Evolutionary conservation across 1,140 invertebrate species (phyloP).

Genomic region (Arion vulgaris): DNA sequence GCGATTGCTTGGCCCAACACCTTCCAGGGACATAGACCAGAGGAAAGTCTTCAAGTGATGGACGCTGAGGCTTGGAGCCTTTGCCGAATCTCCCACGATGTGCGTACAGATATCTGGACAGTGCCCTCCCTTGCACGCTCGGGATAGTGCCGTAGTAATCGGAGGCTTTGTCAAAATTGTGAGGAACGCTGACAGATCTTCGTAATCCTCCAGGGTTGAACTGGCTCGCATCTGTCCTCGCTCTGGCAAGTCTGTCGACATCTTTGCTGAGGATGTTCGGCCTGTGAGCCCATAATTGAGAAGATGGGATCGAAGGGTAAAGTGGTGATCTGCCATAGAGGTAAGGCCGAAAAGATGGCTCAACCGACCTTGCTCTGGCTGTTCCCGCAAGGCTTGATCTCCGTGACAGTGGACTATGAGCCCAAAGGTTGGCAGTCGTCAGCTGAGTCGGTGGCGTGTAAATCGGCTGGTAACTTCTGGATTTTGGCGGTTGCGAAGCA

Average conservation of each 20-base stretch:
- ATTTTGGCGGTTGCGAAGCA: not conserved
- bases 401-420: conserved; percentile 10
- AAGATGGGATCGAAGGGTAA: not conserved
- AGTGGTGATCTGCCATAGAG: not conserved
- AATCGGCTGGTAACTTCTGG: not conserved
- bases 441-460: not conserved
- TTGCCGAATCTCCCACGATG: conserved; percentile 24
- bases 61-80: conserved; percentile 11
- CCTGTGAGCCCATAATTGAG: conserved; percentile 21
- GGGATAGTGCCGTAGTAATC: conserved; percentile 26
- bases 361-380: conserved; percentile 29
- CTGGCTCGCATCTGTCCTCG: not conserved
- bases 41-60: conserved; percentile 39
- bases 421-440: conserved; percentile 12
- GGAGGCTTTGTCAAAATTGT: conserved; percentile 7
- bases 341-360: not conserved
- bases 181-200: conserved; percentile 22
- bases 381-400: not conserved
- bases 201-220: not conserved
- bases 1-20: conserved; percentile 42
- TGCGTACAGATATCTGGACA: conserved; percentile 34
- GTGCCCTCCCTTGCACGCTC: conserved; percentile 4
- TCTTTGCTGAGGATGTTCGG: conserved; percentile 21
- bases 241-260: not conserved
- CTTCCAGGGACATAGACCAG: conserved; percentile 42